Conservation (phyloP, 2,888 invertebrate genomes). For the Tetanocera ferruginea region DNA sequence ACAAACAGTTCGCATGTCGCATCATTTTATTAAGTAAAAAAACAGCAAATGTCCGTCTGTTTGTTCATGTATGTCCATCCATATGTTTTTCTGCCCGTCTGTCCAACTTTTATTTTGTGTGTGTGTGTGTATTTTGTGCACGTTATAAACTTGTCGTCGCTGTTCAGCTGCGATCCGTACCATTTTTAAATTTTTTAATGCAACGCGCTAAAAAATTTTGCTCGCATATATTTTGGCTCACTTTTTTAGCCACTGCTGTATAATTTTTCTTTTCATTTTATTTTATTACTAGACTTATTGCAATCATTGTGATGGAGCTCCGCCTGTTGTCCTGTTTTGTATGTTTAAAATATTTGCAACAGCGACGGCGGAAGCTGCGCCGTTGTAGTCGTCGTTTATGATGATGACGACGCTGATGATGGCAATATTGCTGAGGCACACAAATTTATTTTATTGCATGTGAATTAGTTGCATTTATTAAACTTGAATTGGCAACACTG, state of each 20-base stretch:
- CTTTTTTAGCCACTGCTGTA: constrained; percentile 1
- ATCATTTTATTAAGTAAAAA: constrained; percentile 66
- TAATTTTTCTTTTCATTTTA: neutral
- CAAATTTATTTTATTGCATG: constrained; percentile 40
- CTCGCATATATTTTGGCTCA: neutral
- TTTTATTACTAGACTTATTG: neutral
- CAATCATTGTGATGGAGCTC: neutral
- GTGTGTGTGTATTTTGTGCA: neutral
- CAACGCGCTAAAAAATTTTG: neutral
- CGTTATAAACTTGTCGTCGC: constrained; percentile 57
- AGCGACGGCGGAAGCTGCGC: neutral
- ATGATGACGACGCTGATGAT: constrained; percentile 21
- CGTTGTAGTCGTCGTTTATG: neutral
- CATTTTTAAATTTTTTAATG: neutral
- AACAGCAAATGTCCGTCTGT: constrained; percentile 26
- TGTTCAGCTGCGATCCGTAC: neutral
- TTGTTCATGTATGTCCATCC: constrained; percentile 22
- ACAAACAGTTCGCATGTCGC: constrained; percentile 62
- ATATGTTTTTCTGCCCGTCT: neutral
- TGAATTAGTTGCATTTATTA: constrained; percentile 29
- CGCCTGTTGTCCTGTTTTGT: neutral
- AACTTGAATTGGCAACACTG: constrained; percentile 17
- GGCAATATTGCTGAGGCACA: constrained; percentile 11
- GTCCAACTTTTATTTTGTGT: neutral
- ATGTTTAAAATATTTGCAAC: neutral